Evolutionary conservation across 2,888 invertebrate species (phyloP).

Genomic region (Euzophera pinguis): DNA sequence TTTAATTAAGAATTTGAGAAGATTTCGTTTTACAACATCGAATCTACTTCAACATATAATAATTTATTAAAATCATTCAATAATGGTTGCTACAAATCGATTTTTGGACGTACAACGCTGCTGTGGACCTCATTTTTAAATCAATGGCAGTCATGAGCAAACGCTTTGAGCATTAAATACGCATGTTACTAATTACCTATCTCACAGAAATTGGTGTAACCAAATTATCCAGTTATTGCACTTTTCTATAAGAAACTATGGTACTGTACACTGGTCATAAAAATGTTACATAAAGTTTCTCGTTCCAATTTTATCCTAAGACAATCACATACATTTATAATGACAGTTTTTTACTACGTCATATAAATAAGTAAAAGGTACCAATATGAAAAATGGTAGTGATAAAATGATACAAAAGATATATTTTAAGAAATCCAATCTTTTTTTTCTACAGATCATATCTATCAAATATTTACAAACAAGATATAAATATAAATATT

Average conservation of each 20-base stretch:
- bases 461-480: slow-evolving; percentile 6
- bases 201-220: no score
- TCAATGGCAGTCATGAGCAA: slow-evolving; percentile 4
- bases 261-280: neutral
- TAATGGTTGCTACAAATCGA: neutral
- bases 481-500: neutral
- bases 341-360: neutral
- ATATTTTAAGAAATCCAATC: neutral
- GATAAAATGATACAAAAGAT: slow-evolving; percentile 3
- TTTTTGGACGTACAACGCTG: neutral
- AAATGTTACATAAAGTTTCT: no score
- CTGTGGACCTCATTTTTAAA: neutral
- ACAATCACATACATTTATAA: neutral
- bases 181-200: neutral
- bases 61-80: neutral
- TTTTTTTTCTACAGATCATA: neutral
- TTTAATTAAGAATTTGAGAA: no score
- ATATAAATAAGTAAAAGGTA: neutral
- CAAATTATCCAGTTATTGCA: no score
- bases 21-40: neutral
- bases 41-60: neutral
- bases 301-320: neutral
- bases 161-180: slow-evolving; percentile 1
- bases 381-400: neutral
- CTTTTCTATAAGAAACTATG: no score